Conservation (phyloP, 1,140 invertebrate species). For the Conus ventricosus region DNA sequence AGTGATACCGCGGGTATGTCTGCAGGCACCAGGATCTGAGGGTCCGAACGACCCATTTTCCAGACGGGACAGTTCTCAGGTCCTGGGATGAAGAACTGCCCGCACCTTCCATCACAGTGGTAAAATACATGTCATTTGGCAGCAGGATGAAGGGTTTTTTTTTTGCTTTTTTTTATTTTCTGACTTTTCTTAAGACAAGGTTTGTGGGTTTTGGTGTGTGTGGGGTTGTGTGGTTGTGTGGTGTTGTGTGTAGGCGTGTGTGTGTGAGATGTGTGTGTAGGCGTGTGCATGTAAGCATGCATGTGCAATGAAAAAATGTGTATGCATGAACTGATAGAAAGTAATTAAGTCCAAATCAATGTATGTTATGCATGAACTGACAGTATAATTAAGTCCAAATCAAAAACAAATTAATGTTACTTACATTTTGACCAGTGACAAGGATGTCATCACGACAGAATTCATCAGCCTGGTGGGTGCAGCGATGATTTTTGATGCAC, state of each 20-base stretch:
- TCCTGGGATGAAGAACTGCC: slow-evolving; percentile 35
- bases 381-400: no score
- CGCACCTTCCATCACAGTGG: neutral
- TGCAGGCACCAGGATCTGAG: slow-evolving; percentile 59
- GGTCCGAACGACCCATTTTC: slow-evolving; percentile 28
- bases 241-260: no score
- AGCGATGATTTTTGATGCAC: slow-evolving; percentile 98
- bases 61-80: slow-evolving; percentile 60
- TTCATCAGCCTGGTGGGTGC: slow-evolving; percentile 95
- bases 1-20: slow-evolving; percentile 47
- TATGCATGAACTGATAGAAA: no score
- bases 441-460: slow-evolving; percentile 93
- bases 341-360: no score
- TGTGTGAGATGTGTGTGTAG: no score
- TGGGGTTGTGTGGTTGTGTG: no score
- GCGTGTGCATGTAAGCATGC: no score
- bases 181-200: neutral
- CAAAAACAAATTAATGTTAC: slow-evolving; percentile 7
- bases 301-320: no score
- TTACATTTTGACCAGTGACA: slow-evolving; percentile 81
- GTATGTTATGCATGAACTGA: no score
- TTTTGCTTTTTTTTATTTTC: no score
- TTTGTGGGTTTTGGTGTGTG: no score
- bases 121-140: no score
- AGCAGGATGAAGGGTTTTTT: neutral